Percentiles rank a stretch among this genome's conserved stretches.
Conservation (phyloP, 2,113 vertebrate genomes). For the Dromiciops gliroides region DNA sequence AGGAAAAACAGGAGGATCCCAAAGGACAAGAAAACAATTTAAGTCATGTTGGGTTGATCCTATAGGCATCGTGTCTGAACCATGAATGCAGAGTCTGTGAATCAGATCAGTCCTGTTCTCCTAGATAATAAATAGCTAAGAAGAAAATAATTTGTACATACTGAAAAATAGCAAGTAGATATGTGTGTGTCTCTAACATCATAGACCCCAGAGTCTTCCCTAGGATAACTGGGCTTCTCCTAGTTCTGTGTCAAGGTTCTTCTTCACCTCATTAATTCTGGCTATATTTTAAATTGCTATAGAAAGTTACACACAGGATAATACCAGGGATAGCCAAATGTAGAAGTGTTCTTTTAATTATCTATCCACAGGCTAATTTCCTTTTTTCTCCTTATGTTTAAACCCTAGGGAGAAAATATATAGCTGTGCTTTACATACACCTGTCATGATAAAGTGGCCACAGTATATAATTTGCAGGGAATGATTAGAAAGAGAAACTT, state of each 20-base stretch:
- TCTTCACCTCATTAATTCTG: background rate
- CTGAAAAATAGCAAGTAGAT: background rate
- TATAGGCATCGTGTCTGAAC: background rate
- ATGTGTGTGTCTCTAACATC: background rate
- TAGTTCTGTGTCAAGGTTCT: background rate
- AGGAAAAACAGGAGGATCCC: background rate
- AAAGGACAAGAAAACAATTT: background rate
- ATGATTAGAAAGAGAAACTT: background rate
- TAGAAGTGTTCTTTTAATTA: background rate
- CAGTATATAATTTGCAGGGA: background rate
- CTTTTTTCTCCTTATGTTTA: background rate
- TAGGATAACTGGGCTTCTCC: background rate
- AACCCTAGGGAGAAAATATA: background rate
- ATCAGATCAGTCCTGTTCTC: background rate
- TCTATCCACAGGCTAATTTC: background rate
- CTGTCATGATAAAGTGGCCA: background rate
- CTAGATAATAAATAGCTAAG: background rate
- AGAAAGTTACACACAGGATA: background rate
- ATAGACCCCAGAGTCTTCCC: background rate
- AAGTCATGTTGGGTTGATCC: background rate
- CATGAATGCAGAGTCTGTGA: background rate
- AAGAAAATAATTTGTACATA: background rate
- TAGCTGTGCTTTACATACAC: background rate
- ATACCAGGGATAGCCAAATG: background rate
- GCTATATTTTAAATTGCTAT: background rate